phyloP scores from a whole-genome alignment of 2,797 vertebrate genomes.

The Tokudaia tokunoshimensis region DNA sequence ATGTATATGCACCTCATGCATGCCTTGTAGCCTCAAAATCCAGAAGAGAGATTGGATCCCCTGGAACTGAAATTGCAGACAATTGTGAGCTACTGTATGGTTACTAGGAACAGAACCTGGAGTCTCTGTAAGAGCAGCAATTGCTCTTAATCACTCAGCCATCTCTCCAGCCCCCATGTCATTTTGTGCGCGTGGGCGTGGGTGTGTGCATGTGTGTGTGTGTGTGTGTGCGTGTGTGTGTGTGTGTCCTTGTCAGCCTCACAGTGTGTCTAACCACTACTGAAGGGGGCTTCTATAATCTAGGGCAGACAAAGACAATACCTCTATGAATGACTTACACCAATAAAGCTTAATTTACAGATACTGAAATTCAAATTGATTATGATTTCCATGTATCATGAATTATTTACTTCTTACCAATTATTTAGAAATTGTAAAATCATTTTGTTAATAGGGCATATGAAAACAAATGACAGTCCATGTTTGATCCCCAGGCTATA shows the following conservation, averaged over 20 bases:
- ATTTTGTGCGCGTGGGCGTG: neutral
- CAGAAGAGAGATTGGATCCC: neutral
- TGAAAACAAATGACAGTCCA: neutral
- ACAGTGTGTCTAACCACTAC: neutral
- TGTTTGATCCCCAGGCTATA: neutral
- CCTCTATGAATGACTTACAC: neutral
- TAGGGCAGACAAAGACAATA: neutral
- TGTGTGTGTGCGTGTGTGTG: neutral
- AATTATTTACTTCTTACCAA: neutral
- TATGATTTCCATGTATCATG: neutral
- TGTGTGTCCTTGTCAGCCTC: neutral
- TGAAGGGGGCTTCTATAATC: neutral
- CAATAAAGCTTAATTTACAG: slow-evolving; percentile 45
- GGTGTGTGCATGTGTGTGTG: neutral
- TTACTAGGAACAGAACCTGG: neutral
- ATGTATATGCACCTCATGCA: neutral
- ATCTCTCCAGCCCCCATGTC: neutral
- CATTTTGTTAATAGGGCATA: neutral
- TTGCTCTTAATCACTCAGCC: neutral
- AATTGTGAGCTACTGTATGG: neutral
- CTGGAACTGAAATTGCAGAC: neutral
- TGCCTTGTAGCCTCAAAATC: neutral
- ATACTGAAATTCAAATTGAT: slow-evolving; percentile 8
- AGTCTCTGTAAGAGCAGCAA: neutral
- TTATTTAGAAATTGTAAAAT: slow-evolving; percentile 24